Percentiles rank a stretch among this genome's conserved stretches.
phyloP scores from a whole-genome alignment of 2,888 invertebrate species.

The Tryphoninae sp. region DNA sequence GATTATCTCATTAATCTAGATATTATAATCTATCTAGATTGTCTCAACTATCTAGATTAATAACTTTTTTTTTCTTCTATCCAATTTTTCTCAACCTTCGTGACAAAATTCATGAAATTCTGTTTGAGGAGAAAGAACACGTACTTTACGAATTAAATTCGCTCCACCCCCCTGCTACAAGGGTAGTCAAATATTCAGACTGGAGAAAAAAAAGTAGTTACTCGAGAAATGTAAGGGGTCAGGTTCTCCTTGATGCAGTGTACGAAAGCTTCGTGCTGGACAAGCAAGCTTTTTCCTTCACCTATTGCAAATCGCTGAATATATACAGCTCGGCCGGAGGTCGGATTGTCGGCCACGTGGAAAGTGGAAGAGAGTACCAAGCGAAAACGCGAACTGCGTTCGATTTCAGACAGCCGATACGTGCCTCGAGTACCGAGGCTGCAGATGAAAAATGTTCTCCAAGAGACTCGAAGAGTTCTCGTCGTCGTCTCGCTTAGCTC shows the following conservation, averaged over 20 bases:
- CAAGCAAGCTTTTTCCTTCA: constrained; percentile 14
- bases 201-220: constrained; percentile 6
- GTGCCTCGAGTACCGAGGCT: constrained; percentile 69
- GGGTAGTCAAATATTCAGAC: constrained; percentile 12
- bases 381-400: constrained; percentile 60
- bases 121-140: background rate
- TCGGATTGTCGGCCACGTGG: constrained; percentile 40
- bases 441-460: constrained; percentile 70
- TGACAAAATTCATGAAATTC: background rate
- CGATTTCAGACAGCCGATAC: constrained; percentile 69
- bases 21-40: no score
- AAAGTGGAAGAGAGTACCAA: constrained; percentile 11
- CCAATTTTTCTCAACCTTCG: no score
- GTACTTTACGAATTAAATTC: constrained; percentile 19
- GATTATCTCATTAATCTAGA: no score
- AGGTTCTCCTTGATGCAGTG: constrained; percentile 16
- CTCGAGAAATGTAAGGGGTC: background rate
- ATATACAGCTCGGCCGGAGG: background rate
- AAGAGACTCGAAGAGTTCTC: constrained; percentile 59
- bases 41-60: no score
- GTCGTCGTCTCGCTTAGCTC: constrained; percentile 39
- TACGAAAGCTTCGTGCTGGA: constrained; percentile 4
- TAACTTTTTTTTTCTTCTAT: no score
- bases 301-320: constrained; percentile 29
- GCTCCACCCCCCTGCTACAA: background rate